These are phyloP conservation scores for Heterochromis multidens DNA, from an alignment of 2,113 vertebrate genomes.

Conservation along the genomic window DNA sequence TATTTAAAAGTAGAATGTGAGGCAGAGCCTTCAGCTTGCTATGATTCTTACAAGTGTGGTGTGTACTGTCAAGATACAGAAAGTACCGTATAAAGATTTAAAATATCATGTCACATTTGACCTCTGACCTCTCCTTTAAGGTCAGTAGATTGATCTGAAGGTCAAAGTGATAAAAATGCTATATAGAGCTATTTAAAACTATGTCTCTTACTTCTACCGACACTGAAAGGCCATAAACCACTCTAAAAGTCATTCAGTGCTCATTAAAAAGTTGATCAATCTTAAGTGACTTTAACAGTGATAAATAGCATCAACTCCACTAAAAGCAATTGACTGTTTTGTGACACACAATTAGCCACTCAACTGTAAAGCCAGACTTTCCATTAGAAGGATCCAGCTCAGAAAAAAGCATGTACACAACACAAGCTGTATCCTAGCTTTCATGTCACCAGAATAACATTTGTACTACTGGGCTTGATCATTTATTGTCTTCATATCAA, in stretches of 20 bases:
- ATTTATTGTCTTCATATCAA: neutral
- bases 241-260: neutral
- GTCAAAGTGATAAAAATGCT: neutral
- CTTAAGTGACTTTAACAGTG: slow-evolving; percentile 17
- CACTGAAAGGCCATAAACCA: neutral
- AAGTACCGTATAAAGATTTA: no score
- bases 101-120: no score
- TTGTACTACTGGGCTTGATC: neutral
- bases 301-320: slow-evolving; percentile 4
- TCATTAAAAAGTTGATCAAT: slow-evolving; percentile 35
- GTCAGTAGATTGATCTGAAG: no score
- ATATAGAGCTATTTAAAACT: no score
- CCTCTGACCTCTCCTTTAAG: no score
- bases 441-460: neutral
- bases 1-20: no score
- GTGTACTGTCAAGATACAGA: no score
- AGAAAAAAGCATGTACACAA: neutral
- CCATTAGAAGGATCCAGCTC: neutral
- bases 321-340: slow-evolving; percentile 20
- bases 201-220: neutral
- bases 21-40: no score
- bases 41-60: no score
- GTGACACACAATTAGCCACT: neutral
- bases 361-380: neutral
- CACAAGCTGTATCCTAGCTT: neutral